A percentile compares a stretch with the other conserved stretches of the same genome.
Conservation (phyloP, 2,888 invertebrate genomes). For the Dorcus parallelipipedus region DNA sequence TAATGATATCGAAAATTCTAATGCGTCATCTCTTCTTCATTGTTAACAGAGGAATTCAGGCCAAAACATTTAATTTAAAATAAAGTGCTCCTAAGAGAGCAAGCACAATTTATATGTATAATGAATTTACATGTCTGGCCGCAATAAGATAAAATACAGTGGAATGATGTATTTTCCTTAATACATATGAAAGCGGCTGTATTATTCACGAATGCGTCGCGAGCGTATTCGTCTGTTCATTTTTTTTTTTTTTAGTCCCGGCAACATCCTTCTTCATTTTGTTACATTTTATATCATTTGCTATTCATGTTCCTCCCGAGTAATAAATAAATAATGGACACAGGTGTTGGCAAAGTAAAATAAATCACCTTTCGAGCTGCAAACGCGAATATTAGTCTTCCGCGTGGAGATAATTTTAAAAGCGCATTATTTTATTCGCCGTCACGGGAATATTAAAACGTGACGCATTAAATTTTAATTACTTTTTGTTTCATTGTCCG, state of each 20-base stretch:
- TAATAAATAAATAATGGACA: constrained; percentile 3
- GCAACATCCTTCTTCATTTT: neutral
- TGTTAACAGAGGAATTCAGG: no score
- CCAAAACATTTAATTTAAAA: no score
- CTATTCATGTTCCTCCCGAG: neutral
- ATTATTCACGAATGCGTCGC: neutral
- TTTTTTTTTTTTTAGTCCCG: neutral
- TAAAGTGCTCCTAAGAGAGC: no score
- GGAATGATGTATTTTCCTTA: neutral
- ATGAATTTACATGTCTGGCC: neutral
- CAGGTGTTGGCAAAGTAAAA: constrained; percentile 1
- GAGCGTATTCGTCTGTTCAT: neutral
- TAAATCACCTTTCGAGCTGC: constrained; percentile 2
- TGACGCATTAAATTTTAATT: no score
- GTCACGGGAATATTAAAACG: no score
- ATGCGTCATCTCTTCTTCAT: no score
- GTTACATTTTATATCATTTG: neutral
- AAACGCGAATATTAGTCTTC: neutral
- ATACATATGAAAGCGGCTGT: neutral
- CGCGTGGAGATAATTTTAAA: neutral
- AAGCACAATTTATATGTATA: neutral
- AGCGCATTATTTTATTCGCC: neutral
- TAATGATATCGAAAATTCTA: no score
- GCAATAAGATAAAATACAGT: neutral
- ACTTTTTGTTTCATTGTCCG: no score